Base-by-base conservation (phyloP, 2,113 vertebrate species). In the Neoarius graeffei region DNA sequence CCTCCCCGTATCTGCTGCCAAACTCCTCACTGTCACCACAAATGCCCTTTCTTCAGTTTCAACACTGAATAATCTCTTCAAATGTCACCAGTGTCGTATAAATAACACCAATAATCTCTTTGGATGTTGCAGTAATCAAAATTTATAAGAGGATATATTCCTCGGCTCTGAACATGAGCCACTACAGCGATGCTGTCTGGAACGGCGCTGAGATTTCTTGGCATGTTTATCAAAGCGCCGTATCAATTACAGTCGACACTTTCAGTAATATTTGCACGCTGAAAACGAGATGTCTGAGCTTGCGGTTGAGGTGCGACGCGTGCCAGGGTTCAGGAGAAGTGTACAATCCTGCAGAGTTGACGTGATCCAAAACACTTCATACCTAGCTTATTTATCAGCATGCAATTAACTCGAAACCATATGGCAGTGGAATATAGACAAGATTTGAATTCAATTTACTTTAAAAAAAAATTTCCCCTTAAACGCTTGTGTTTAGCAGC, bases 101-200 rank as follows among this genome's bases (percentile, higher is more conserved):
- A 85, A 85, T 85, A 85, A 74, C 84, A 85, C 27, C 56, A 69
- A 23, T 85, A 85, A 85, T 85, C 84, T 85, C 69, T n/a, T 9
- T 76, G 84, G 84, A 62, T 83, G 83, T 81, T 86, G 76, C 81
- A 77, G 81, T 76, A 85, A 85, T 85, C 84, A 76, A 42, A 76
- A 85, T 76, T 85, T 73, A 59, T 85, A 74, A 85, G 71, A 59
- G 56, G 69, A 85, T 85, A 15, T 85, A 35, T 25, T 73, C 50
- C 84, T 76, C 54, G 14, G 69, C 27, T 60, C 69, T 62, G 69
- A 57, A 85, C 66, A 69, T 6, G 42, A 84, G 82, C 82, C 60
- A 69, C 83, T 30, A 69, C 48, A 54, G 83, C 17, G 50, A 81
- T 81, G 48, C 6, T 57, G 50, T 57, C 64, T 86, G 76, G 77